These are phyloP conservation scores for Phymastichus coffea DNA, from an alignment of 1,140 invertebrate genomes.

Conservation along the genomic window DNA sequence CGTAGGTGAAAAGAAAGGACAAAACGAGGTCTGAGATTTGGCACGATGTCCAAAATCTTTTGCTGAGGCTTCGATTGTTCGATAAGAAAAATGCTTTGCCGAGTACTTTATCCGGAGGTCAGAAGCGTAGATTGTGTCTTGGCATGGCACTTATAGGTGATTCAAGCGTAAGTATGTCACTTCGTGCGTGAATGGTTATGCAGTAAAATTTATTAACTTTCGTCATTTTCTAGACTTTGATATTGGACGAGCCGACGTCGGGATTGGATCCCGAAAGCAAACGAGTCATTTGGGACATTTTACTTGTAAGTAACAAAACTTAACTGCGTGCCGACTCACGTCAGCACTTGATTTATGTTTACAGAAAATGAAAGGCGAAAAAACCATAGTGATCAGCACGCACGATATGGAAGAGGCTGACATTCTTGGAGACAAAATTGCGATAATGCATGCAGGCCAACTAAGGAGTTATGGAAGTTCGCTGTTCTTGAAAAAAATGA, in stretches of 20 bases:
- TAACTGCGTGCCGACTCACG: too few relatives aligned
- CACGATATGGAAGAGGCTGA: constrained; percentile 99
- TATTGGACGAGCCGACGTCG: constrained; percentile 92
- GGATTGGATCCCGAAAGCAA: constrained; percentile 94
- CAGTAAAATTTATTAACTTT: background rate
- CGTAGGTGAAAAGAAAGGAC: constrained; percentile 42
- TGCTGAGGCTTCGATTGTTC: constrained; percentile 55
- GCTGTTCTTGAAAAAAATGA: constrained; percentile 82
- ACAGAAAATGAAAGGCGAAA: constrained; percentile 57
- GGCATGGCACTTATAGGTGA: constrained; percentile 62
- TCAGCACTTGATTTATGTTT: constrained; percentile 4
- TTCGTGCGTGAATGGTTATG: background rate
- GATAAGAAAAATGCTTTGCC: constrained; percentile 57
- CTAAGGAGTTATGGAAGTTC: constrained; percentile 81
- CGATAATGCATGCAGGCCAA: constrained; percentile 82
- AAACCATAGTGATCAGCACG: constrained; percentile 90
- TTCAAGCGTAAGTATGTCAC: constrained; percentile 31
- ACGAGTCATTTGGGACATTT: constrained; percentile 84
- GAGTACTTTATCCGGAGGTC: constrained; percentile 62
- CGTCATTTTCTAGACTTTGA: constrained; percentile 53
- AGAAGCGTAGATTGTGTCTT: constrained; percentile 65
- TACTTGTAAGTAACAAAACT: constrained; percentile 52
- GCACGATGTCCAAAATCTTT: constrained; percentile 47
- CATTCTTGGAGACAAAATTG: constrained; percentile 87
- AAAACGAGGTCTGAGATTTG: constrained; percentile 37